These are phyloP conservation scores for Brachyopa scutellaris DNA, from an alignment of 2,888 invertebrate species.

Conservation along the genomic window DNA sequence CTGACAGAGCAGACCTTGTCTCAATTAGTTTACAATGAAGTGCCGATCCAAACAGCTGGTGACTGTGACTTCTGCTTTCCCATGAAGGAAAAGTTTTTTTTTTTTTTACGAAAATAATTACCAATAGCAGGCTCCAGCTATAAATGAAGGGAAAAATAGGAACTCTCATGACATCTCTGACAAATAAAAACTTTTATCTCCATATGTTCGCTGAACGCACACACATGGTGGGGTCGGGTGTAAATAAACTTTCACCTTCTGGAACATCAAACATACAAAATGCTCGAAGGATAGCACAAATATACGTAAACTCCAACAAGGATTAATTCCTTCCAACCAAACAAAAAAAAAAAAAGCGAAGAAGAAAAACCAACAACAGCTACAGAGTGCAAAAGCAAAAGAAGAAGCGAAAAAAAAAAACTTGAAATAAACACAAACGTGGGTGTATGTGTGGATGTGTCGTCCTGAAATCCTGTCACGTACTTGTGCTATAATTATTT, in stretches of 20 bases:
- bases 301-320: slow-evolving; percentile 32
- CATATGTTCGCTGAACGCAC: slow-evolving; percentile 37
- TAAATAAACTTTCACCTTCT: slow-evolving; percentile 49
- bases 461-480: slow-evolving; percentile 63
- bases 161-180: slow-evolving; percentile 54
- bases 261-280: slow-evolving; percentile 29
- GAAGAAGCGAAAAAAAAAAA: slow-evolving; percentile 23
- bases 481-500: slow-evolving; percentile 68
- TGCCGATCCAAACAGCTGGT: slow-evolving; percentile 41
- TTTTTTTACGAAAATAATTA: slow-evolving; percentile 52
- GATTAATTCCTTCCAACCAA: slow-evolving; percentile 42
- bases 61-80: slow-evolving; percentile 22
- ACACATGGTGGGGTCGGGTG: not conserved
- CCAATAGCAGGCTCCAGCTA: slow-evolving; percentile 27
- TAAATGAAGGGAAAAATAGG: slow-evolving; percentile 21
- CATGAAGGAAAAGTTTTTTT: slow-evolving; percentile 12
- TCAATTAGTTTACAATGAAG: slow-evolving; percentile 30
- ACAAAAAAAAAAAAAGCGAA: slow-evolving; percentile 11
- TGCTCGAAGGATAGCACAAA: slow-evolving; percentile 8
- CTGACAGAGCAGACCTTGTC: not conserved
- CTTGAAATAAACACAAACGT: not conserved
- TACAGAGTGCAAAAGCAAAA: not conserved
- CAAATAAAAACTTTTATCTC: slow-evolving; percentile 59
- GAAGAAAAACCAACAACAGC: slow-evolving; percentile 10
- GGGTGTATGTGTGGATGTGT: no score